Evolutionary conservation across 2,113 vertebrate genomes (phyloP), one percentile per base, ranked within the genome.

Genomic region (Vireo altiloquus): DNA sequence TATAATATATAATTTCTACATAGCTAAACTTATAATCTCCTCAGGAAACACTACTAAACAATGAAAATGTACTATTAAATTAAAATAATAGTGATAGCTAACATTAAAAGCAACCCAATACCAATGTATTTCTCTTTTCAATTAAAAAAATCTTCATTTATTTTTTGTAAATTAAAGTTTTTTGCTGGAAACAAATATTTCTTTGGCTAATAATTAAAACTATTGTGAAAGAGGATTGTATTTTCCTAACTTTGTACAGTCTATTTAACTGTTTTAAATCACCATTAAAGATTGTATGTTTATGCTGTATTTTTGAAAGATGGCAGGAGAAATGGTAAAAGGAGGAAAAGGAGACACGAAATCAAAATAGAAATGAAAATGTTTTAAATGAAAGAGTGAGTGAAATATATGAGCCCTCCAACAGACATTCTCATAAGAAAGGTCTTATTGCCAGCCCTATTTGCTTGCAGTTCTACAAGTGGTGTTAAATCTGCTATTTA

Each of bases 71-170:
- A 52, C 35, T 39, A 11, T 59, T 83, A 89, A 68, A 92, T 82
- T 63, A 78, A 95, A 96, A 77, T 86, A 89, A 70, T 71, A 85
- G 35, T 87, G n/a, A 94, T 82, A 76, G 63, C 70, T 94, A 86
- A 65, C 40, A 57, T 70, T 87, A 84, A 96, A 94, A 90, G 25
- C 33, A 95, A 92, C 63, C 20, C 68, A 86, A 89, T 68, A 54
- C 28, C 52, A 24, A 80, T 28, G 30, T 59, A 68, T 50, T 96
- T 96, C 90, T 93, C 74, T 81, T 90, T 95, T 59, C 64, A 83
- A 87, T 96, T 95, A 72, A 86, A 96, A 96, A 93, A 74, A 44
- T 82, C 82, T 96, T 96, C 82, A 91, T 97, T 94, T 86, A 90
- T 95, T 86, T 94, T 96, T 96, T 61, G 85, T 95, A 92, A 94